Evolutionary conservation across 2,888 invertebrate genomes (phyloP), one percentile per base, ranked within the genome.

Genomic region (Spilarctia lutea): DNA sequence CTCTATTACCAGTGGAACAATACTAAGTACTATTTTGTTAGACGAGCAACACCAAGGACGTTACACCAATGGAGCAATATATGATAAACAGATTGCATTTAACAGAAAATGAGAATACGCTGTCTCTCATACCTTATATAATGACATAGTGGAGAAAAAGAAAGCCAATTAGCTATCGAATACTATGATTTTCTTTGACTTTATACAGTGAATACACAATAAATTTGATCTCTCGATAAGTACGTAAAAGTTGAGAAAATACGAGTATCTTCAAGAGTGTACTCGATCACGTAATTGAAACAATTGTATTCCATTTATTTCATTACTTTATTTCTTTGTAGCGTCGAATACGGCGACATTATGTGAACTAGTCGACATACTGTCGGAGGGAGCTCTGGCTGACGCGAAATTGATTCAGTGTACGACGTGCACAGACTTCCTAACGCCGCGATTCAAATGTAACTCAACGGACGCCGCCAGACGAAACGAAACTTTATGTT

Each of bases 361-460:
- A 88, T 87, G 81, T 87, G 81, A 86, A 91, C 83, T 85, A 83
- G 84, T 80, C 83, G 79, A 84, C 85, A 85, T 81, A 83, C 85
- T 89, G 90, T 89, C 90, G 89, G 90, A 87, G 80, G 85, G 88
- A 89, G 90, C 89, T 83, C 85, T 86, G 90, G 85, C 92, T 92
- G 93, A 93, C 93, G 91, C 89, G 91, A 92, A 95, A 95, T 94
- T 95, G 95, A 95, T 95, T 94, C 94, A 95, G 92, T 91, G 90
- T 86, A 85, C 81, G 90, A 94, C 95, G 95, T 95, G 95, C 89
- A 88, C 81, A 78, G 94, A 91, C 91, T 95, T 88, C 89, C 87
- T 86, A 91, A 91, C 87, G 78, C 78, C 83, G 83, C 89, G 89
- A 92, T 93, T 92, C 93, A 93, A 94, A 94, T 93, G 93, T 92